phyloP scores from a whole-genome alignment of 2,888 invertebrate genomes.

The Perithous albicinctus region DNA sequence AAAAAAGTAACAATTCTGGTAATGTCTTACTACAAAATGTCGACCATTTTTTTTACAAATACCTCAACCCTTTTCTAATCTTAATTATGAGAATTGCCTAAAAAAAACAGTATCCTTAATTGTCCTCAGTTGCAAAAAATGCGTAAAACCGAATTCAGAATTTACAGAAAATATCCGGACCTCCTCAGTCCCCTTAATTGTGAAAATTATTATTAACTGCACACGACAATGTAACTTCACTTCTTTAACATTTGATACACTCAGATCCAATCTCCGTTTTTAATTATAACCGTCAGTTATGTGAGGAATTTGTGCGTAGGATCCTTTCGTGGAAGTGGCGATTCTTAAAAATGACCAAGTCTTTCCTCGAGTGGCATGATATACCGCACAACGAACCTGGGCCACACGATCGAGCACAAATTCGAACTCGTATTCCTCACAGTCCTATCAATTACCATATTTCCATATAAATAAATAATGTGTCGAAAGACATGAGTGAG shows the following conservation, averaged over 20 bases:
- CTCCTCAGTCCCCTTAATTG: too few species aligned
- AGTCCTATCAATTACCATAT: conserved; percentile 63
- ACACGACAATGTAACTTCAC: not conserved
- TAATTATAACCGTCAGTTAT: conserved; percentile 38
- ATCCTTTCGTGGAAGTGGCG: conserved; percentile 60
- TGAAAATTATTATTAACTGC: not conserved
- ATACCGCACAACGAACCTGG: conserved; percentile 12
- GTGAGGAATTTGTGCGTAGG: conserved; percentile 30
- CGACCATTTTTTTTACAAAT: too few species aligned
- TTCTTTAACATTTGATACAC: conserved; percentile 22
- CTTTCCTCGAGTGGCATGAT: conserved; percentile 29
- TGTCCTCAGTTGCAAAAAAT: too few species aligned
- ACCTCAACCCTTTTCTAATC: too few species aligned
- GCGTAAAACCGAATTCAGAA: too few species aligned
- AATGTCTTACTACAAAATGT: too few species aligned
- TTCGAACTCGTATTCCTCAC: conserved; percentile 52
- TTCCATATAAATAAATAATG: conserved; percentile 59
- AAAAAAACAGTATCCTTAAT: too few species aligned
- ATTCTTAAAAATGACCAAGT: conserved; percentile 35
- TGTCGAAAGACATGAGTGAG: conserved; percentile 36
- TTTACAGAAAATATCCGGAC: too few species aligned
- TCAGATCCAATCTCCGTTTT: not conserved
- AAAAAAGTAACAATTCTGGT: too few species aligned
- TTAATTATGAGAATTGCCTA: too few species aligned
- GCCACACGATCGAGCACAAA: conserved; percentile 37